These are phyloP conservation scores for Thecocarcelia acutangulata DNA, from an alignment of 2,888 invertebrate species.

Conservation along the genomic window DNA sequence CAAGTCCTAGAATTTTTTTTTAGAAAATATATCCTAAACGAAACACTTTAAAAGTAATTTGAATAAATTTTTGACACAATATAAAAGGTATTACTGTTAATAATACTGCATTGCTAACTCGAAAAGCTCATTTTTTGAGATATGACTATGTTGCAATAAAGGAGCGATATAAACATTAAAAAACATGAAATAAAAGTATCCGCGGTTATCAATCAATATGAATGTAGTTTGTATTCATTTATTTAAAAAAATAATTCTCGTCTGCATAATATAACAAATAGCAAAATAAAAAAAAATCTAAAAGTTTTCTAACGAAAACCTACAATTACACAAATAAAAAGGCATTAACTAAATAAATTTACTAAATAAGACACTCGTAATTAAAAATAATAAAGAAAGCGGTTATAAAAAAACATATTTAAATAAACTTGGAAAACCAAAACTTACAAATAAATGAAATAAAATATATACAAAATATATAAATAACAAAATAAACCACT, in stretches of 20 bases:
- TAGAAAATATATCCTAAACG: no score
- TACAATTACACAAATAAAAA: conserved; percentile 50
- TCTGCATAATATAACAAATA: conserved; percentile 67
- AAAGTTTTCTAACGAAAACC: conserved; percentile 53
- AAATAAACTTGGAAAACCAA: conserved; percentile 48
- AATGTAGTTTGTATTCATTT: conserved; percentile 23
- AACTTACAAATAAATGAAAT: conserved; percentile 18
- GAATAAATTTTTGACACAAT: no score
- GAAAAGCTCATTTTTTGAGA: no score
- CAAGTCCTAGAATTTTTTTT: no score
- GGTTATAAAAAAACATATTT: neutral
- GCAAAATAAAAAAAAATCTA: conserved; percentile 50
- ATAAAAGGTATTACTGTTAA: no score
- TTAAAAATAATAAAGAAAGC: neutral
- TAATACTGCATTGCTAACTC: no score
- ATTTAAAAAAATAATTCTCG: conserved; percentile 50
- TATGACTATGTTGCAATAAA: no score
- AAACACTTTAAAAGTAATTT: no score
- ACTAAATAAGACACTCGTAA: conserved; percentile 45
- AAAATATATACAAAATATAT: conserved; percentile 57
- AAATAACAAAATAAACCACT: conserved; percentile 24
- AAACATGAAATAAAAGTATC: neutral
- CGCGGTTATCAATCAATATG: neutral
- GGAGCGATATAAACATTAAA: no score
- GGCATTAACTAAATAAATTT: conserved; percentile 63